Percentiles rank a stretch among this genome's conserved stretches.
These are phyloP conservation scores for Empidonax traillii DNA, from an alignment of 2,113 vertebrate genomes.

Conservation along the genomic window DNA sequence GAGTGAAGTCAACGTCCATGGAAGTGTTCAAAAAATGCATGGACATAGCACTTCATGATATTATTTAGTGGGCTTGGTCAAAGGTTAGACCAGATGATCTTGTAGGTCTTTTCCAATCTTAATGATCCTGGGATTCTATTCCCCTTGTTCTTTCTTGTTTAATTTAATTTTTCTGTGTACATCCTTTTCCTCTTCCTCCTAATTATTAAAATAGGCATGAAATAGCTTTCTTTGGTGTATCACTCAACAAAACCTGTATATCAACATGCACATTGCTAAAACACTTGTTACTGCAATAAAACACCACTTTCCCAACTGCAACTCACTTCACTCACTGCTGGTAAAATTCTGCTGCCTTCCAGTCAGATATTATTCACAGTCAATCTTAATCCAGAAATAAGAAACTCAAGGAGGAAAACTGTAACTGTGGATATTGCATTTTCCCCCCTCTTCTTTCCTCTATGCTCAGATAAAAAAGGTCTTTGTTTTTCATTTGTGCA, in stretches of 20 bases:
- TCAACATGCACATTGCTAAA: not conserved
- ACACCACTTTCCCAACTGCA: not conserved
- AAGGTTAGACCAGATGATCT: not conserved
- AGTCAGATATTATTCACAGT: not conserved
- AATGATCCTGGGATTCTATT: not conserved
- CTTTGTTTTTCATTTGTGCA: not conserved
- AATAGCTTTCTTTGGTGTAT: not conserved
- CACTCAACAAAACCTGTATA: not conserved
- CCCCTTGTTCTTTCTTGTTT: not conserved
- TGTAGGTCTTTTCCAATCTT: not conserved
- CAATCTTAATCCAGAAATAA: not conserved
- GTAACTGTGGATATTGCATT: not conserved
- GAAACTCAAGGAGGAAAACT: not conserved
- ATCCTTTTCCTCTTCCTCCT: not conserved
- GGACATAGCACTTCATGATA: not conserved
- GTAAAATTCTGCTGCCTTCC: not conserved
- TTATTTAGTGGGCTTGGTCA: not conserved
- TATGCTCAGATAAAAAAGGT: not conserved
- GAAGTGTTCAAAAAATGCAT: not conserved
- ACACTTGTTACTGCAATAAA: not conserved
- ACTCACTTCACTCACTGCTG: not conserved
- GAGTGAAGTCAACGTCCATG: not conserved
- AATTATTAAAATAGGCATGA: not conserved
- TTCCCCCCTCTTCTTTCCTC: not conserved
- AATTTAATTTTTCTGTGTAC: not conserved